Conservation (phyloP, 2,888 invertebrate species). For the Periphyllus acericola region DNA sequence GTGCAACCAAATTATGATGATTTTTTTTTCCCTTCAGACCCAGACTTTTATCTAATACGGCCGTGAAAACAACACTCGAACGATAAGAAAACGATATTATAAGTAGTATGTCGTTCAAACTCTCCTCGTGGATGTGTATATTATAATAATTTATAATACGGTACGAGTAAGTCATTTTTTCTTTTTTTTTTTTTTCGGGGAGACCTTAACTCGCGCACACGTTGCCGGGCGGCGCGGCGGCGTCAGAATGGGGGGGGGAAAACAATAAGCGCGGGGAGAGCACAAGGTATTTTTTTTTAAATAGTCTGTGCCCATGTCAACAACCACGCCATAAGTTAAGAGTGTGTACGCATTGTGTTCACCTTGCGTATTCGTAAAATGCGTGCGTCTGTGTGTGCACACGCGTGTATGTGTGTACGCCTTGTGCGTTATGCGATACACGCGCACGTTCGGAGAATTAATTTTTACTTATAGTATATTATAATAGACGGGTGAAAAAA, state of each 20-base stretch:
- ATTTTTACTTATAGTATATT: slow-evolving; percentile 24
- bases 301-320: slow-evolving; percentile 37
- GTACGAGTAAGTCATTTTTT: slow-evolving; percentile 6
- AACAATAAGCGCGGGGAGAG: background rate
- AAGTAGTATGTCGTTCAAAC: slow-evolving; percentile 37
- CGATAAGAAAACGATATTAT: slow-evolving; percentile 52
- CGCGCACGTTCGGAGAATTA: slow-evolving; percentile 54
- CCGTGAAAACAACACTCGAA: slow-evolving; percentile 58
- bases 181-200: slow-evolving; percentile 7
- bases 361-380: background rate
- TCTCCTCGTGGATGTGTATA: background rate
- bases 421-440: slow-evolving; percentile 2
- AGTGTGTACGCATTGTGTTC: background rate
- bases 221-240: background rate
- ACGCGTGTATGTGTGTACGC: background rate
- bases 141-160: background rate
- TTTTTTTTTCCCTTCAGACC: slow-evolving; percentile 24
- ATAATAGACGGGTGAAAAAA: slow-evolving; percentile 16
- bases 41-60: slow-evolving; percentile 34
- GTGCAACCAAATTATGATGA: slow-evolving; percentile 29
- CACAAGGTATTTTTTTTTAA: slow-evolving; percentile 5
- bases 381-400: slow-evolving; percentile 12
- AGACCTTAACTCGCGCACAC: slow-evolving; percentile 10
- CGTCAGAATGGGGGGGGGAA: background rate
- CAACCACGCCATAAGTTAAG: slow-evolving; percentile 31